A percentile compares a stretch with the other conserved stretches of the same genome.
phyloP scores from a whole-genome alignment of 2,888 invertebrate genomes.

The Sylvicola cinctus region DNA sequence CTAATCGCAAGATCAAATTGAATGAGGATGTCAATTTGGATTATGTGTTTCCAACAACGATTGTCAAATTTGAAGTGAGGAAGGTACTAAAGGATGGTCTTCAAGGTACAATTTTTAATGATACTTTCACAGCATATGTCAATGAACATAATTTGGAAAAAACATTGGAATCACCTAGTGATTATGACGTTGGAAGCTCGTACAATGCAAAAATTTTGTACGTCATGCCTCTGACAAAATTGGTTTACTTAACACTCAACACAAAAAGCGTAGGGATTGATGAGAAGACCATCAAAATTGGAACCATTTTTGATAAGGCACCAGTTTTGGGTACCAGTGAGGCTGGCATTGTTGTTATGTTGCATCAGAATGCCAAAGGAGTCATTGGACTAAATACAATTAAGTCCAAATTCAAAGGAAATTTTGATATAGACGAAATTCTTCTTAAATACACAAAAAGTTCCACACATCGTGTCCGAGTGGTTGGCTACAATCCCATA shows the following conservation, averaged over 20 bases:
- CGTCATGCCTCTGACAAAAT: constrained; percentile 43
- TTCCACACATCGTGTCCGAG: constrained; percentile 29
- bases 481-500: constrained; percentile 42
- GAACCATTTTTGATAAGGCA: constrained; percentile 36
- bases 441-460: constrained; percentile 20
- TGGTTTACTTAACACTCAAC: constrained; percentile 37
- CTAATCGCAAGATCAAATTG: constrained; percentile 13
- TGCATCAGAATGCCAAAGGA: constrained; percentile 18
- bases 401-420: constrained; percentile 16
- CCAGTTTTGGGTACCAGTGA: constrained; percentile 27
- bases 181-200: constrained; percentile 24
- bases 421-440: constrained; percentile 22
- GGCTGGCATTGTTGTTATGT: constrained; percentile 22
- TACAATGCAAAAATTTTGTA: constrained; percentile 42
- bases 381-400: constrained; percentile 19
- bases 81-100: constrained; percentile 26
- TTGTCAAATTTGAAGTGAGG: constrained; percentile 20
- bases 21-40: constrained; percentile 20
- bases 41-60: constrained; percentile 24
- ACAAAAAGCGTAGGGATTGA: constrained; percentile 10
- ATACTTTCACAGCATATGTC: constrained; percentile 19
- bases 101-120: constrained; percentile 25
- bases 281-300: constrained; percentile 24
- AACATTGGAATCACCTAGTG: constrained; percentile 19
- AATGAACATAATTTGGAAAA: constrained; percentile 16